These are phyloP conservation scores for Antheraea assamensis DNA, from an alignment of 2,888 invertebrate genomes.

Conservation along the genomic window DNA sequence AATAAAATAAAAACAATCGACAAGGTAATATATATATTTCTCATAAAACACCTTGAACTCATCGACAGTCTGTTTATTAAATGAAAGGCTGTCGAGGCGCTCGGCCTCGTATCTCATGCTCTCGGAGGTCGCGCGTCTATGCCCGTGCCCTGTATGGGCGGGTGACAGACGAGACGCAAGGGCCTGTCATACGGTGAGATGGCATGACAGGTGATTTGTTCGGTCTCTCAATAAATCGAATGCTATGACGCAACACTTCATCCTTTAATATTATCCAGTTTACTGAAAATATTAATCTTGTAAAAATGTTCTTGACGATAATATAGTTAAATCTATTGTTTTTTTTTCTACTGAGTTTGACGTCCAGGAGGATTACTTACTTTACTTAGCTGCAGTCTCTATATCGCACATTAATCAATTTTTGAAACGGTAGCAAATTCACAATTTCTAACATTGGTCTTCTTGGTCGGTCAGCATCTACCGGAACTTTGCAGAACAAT, in stretches of 20 bases:
- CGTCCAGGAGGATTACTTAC: not conserved
- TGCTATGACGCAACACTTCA: constrained; percentile 25
- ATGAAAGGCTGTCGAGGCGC: constrained; percentile 57
- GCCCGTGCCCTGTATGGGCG: constrained; percentile 61
- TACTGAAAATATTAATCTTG: not conserved
- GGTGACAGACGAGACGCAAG: constrained; percentile 65
- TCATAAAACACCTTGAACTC: constrained; percentile 50
- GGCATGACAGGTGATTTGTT: constrained; percentile 26
- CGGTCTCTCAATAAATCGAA: constrained; percentile 35
- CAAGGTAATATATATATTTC: constrained; percentile 32
- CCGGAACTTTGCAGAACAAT: constrained; percentile 1
- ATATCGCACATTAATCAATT: not conserved
- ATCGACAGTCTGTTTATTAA: constrained; percentile 52
- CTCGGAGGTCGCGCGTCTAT: constrained; percentile 66
- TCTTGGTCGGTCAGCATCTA: not conserved
- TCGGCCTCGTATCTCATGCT: constrained; percentile 54
- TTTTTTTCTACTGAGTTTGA: not conserved
- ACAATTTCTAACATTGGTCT: constrained; percentile 2
- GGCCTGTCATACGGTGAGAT: constrained; percentile 25
- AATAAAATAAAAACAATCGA: constrained; percentile 5
- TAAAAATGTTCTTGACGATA: not conserved
- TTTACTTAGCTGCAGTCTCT: not conserved
- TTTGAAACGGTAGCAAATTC: not conserved
- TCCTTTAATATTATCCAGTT: too few relatives aligned
- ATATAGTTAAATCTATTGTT: not conserved